A percentile compares a stretch with the other conserved stretches of the same genome.
Evolutionary conservation across 2,797 vertebrate species (phyloP).

Genomic region (Gobionotothen gibberifrons): DNA sequence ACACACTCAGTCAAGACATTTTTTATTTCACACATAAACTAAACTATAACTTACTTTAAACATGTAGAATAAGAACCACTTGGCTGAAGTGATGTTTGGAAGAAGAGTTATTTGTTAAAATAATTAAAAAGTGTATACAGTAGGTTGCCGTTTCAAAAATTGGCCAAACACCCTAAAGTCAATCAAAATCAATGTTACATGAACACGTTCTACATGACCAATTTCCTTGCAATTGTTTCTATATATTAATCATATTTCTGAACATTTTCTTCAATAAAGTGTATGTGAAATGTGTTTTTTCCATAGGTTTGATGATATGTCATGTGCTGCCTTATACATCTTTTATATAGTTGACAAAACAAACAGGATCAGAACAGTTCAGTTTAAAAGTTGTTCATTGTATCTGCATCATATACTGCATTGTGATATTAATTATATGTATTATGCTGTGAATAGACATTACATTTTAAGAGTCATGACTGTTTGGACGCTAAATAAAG

Average conservation of each 20-base stretch:
- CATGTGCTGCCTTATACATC: slow-evolving; percentile 81
- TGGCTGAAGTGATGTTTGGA: slow-evolving; percentile 6
- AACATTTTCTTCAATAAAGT: slow-evolving; percentile 36
- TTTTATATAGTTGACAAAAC: slow-evolving; percentile 62
- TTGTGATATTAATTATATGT: slow-evolving; percentile 41
- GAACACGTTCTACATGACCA: slow-evolving; percentile 16
- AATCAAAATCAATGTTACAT: slow-evolving; percentile 20
- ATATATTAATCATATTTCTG: slow-evolving; percentile 30
- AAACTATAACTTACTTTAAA: slow-evolving; percentile 3
- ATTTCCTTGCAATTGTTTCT: slow-evolving; percentile 25
- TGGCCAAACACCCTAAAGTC: slow-evolving; percentile 5
- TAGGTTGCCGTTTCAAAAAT: slow-evolving; percentile 17
- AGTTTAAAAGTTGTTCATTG: slow-evolving; percentile 39
- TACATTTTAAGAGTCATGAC: slow-evolving; percentile 56
- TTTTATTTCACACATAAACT: slow-evolving; percentile 41
- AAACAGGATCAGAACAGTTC: slow-evolving; percentile 49
- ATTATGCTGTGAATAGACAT: slow-evolving; percentile 58
- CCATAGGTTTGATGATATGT: slow-evolving; percentile 64
- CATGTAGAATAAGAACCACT: slow-evolving; percentile 23
- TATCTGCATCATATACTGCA: slow-evolving; percentile 36
- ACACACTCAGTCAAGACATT: slow-evolving; percentile 34
- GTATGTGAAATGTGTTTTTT: slow-evolving; percentile 68
- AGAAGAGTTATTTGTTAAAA: slow-evolving; percentile 1
- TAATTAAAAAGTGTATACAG: background rate
- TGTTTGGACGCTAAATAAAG: slow-evolving; percentile 74